Evolutionary conservation across 2,888 invertebrate genomes (phyloP).

Genomic region (Diarsia mendica): DNA sequence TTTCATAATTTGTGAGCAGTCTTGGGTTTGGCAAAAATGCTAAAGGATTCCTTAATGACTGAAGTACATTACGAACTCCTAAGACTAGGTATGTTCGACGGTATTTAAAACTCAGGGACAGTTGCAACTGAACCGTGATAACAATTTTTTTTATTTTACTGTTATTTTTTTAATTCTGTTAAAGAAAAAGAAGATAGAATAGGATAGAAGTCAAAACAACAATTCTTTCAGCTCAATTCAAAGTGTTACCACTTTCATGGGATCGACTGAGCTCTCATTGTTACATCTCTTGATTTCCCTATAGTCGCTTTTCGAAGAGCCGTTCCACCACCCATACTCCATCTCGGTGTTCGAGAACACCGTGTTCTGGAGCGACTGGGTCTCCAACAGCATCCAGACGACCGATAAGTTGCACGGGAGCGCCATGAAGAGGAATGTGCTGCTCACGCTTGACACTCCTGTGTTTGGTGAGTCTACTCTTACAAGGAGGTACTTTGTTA

Average conservation of each 20-base stretch:
- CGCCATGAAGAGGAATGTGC: constrained; percentile 69
- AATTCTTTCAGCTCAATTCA: not conserved
- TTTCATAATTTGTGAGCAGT: not conserved
- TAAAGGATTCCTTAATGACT: not conserved
- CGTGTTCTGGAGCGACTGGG: constrained; percentile 98
- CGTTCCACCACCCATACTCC: constrained; percentile 95
- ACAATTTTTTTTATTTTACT: not conserved
- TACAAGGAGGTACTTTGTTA: no score
- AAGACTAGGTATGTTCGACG: not conserved
- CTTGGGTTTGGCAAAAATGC: not conserved
- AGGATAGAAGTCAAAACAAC: not conserved
- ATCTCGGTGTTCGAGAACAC: constrained; percentile 96
- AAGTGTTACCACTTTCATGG: not conserved
- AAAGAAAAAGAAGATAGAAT: no score
- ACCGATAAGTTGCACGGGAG: constrained; percentile 92
- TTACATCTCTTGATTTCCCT: constrained; percentile 62
- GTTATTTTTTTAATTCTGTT: not conserved
- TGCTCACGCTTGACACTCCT: constrained; percentile 71
- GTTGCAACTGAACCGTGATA: not conserved
- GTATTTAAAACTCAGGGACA: no score
- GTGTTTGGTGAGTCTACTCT: constrained; percentile 74
- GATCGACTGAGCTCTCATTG: not conserved
- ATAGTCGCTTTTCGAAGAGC: constrained; percentile 84
- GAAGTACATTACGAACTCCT: not conserved
- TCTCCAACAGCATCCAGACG: constrained; percentile 93